Evolutionary conservation across 2,113 vertebrate genomes (phyloP).

Genomic region (Atractosteus spatula): DNA sequence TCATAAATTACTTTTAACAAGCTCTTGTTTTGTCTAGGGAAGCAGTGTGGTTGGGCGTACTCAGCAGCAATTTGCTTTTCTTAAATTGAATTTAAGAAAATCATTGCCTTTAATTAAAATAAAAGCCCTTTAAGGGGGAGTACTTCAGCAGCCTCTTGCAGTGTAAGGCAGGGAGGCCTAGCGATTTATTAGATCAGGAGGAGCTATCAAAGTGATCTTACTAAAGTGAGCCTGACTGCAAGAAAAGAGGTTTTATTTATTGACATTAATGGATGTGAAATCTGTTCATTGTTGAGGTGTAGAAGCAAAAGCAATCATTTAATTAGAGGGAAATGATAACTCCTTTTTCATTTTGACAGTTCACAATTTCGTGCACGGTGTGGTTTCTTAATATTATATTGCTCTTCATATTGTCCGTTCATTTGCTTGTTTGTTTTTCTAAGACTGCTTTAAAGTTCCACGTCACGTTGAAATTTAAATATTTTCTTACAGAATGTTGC

Average conservation of each 20-base stretch:
- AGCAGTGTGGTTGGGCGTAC: slow-evolving; percentile 56
- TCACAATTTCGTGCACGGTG: too few species aligned
- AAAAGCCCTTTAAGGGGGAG: slow-evolving; percentile 69
- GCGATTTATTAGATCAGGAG: slow-evolving; percentile 54
- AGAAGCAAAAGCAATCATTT: slow-evolving; percentile 10
- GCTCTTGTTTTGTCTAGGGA: slow-evolving; percentile 44
- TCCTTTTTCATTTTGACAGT: not conserved
- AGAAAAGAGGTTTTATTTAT: not conserved
- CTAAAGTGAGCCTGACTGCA: slow-evolving; percentile 26
- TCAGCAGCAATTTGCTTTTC: slow-evolving; percentile 60
- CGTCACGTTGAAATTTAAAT: too few species aligned
- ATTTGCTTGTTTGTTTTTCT: too few species aligned
- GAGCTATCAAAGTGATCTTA: slow-evolving; percentile 30
- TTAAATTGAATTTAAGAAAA: slow-evolving; percentile 71
- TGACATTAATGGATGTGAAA: slow-evolving; percentile 24
- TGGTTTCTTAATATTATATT: too few species aligned
- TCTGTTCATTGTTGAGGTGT: slow-evolving; percentile 25
- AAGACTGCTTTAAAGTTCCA: too few species aligned
- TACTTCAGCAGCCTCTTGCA: slow-evolving; percentile 40
- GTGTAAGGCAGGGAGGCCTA: slow-evolving; percentile 31
- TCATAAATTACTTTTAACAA: slow-evolving; percentile 34
- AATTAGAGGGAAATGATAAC: not conserved
- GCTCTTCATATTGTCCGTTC: too few species aligned
- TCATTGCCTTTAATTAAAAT: slow-evolving; percentile 85
- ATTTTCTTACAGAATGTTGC: too few species aligned